Percentiles rank a stretch among this genome's conserved stretches.
Evolutionary conservation across 2,888 invertebrate species (phyloP).

Genomic region (Eupithecia exiguata): DNA sequence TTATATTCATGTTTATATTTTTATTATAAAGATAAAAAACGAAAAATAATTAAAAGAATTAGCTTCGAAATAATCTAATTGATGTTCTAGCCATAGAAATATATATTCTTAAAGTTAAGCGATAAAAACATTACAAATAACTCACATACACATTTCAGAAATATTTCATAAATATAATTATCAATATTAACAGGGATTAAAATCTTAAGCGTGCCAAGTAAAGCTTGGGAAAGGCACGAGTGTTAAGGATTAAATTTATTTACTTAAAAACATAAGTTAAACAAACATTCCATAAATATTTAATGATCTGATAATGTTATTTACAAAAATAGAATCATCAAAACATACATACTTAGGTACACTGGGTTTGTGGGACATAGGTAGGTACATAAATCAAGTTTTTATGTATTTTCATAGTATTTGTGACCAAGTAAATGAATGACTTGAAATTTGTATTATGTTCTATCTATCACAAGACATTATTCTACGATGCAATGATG

Average conservation of each 20-base stretch:
- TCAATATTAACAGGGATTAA: conserved; percentile 21
- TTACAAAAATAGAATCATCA: conserved; percentile 22
- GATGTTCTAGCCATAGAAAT: not conserved
- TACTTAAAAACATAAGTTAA: not conserved
- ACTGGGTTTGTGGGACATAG: not conserved
- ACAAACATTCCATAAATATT: conserved; percentile 13
- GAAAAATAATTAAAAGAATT: conserved; percentile 1
- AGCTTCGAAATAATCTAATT: not conserved
- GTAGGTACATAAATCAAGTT: not conserved
- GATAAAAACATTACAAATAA: not conserved
- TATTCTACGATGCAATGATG: conserved; percentile 17
- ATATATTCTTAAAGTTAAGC: not conserved
- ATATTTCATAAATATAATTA: conserved; percentile 16
- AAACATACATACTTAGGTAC: not conserved
- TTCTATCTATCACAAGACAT: conserved; percentile 15
- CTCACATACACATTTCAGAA: not conserved
- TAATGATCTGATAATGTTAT: conserved; percentile 12
- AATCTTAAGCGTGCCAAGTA: conserved; percentile 28
- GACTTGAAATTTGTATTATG: conserved; percentile 4
- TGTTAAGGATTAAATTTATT: conserved; percentile 17
- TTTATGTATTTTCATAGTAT: not conserved
- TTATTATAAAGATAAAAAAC: not conserved
- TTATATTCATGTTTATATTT: not conserved
- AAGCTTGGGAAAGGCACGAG: conserved; percentile 35
- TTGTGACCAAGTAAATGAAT: not conserved